These are phyloP conservation scores for Aporophyla lueneburgensis DNA, from an alignment of 2,888 invertebrate species.

Conservation along the genomic window DNA sequence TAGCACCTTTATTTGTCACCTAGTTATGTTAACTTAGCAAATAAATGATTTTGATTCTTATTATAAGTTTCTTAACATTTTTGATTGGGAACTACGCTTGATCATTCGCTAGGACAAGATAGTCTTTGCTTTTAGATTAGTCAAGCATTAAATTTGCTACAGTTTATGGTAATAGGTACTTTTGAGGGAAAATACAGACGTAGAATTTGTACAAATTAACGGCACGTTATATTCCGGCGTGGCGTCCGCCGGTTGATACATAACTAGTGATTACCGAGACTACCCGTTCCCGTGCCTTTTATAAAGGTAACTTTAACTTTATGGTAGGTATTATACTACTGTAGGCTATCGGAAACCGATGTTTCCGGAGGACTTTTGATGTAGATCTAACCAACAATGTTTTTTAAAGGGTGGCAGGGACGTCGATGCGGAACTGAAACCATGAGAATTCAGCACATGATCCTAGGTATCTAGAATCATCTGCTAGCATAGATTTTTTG, in stretches of 20 bases:
- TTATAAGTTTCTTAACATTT: not conserved
- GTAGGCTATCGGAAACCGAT: constrained; percentile 19
- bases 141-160: not conserved
- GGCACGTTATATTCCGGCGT: constrained; percentile 22
- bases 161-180: not conserved
- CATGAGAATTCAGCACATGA: too few species aligned
- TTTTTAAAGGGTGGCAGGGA: not conserved
- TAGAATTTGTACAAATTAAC: constrained; percentile 27
- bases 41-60: not conserved
- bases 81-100: not conserved
- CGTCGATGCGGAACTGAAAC: too few species aligned
- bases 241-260: constrained; percentile 26
- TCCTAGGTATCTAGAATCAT: too few species aligned
- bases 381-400: not conserved
- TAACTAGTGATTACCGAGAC: constrained; percentile 59
- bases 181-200: constrained; percentile 16
- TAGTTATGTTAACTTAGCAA: not conserved
- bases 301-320: constrained; percentile 13
- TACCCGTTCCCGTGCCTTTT: constrained; percentile 20
- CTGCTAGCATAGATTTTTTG: too few species aligned
- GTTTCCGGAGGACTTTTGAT: not conserved
- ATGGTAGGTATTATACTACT: constrained; percentile 8
- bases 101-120: not conserved
- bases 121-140: not conserved
- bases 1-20: not conserved